A percentile compares a stretch with the other conserved stretches of the same genome.
Evolutionary conservation across 2,888 invertebrate genomes (phyloP).

Genomic region (Oligia fasciuncula): DNA sequence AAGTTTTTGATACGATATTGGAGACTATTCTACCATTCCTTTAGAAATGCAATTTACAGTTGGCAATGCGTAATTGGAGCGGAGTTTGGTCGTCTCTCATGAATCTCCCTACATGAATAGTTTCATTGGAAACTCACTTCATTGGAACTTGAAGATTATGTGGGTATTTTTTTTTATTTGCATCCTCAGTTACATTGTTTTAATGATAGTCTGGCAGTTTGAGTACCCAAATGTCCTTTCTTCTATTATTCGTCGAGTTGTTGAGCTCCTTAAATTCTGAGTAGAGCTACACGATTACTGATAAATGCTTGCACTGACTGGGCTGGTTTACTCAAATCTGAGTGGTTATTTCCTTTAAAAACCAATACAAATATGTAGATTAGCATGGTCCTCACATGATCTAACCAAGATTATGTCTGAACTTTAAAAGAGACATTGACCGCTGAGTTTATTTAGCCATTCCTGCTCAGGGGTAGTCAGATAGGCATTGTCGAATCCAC

Average conservation of each 20-base stretch:
- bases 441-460: neutral
- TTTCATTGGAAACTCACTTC: neutral
- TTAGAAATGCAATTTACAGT: neutral
- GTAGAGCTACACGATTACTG: neutral
- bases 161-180: neutral
- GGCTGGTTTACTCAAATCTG: neutral
- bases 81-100: neutral
- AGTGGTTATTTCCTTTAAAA: neutral
- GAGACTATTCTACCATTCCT: neutral
- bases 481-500: neutral
- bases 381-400: neutral
- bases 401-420: neutral
- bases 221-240: neutral
- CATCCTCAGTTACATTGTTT: neutral
- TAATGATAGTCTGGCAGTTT: neutral
- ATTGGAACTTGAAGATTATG: neutral
- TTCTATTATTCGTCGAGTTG: neutral
- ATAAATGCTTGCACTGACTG: neutral
- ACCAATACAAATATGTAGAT: neutral
- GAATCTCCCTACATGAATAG: neutral
- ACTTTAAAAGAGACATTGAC: neutral
- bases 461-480: no score
- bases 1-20: neutral
- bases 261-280: neutral
- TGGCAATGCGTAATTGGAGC: neutral